Evolutionary conservation across 2,113 vertebrate species (phyloP), one percentile per base, ranked within the genome.

Genomic region (Alces alces): DNA sequence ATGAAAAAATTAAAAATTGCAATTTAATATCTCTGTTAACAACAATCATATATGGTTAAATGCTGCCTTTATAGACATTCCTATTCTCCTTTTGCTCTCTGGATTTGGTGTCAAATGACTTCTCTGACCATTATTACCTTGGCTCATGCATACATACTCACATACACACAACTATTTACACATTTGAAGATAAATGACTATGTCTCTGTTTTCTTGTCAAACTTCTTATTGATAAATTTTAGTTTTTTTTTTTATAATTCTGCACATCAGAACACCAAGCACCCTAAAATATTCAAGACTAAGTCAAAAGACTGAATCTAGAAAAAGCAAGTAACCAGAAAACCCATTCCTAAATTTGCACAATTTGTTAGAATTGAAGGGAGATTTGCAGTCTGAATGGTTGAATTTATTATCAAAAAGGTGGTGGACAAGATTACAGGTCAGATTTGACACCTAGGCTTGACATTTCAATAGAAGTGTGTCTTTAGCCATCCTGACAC

Each of bases 361-460:
- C 27, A 87, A 10, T 47, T 82, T 86, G 8, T 73, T 39, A 57
- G 39, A 88, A 76, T n/a, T 52, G 28, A 78, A 83, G 13, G 61
- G 23, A 57, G 23, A 66, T 86, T 86, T 73, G 10, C 39, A 25
- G 55, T 55, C 52, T 58, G 23, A 61, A 76, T 43, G 43, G 39
- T 78, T 89, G 57, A 57, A 92, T 95, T 96, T 89, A 89, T 90
- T 87, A 61, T 27, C 58, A 25, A 88, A 92, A 89, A 45, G 11
- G 36, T 33, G 45, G 45, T 82, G 15, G 33, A 82, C 16, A 89
- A 30, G 39, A 52, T 43, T 60, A 85, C 28, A 93, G 39, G 28
- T 79, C 27, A 89, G 73, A 80, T 82, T 60, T 87, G 73, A 33
- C 17, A 70, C 25, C 28, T 30, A 78, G 47, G 13, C 78, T 92